phyloP scores from a whole-genome alignment of 2,888 invertebrate genomes.

The Danaus chrysippus region DNA sequence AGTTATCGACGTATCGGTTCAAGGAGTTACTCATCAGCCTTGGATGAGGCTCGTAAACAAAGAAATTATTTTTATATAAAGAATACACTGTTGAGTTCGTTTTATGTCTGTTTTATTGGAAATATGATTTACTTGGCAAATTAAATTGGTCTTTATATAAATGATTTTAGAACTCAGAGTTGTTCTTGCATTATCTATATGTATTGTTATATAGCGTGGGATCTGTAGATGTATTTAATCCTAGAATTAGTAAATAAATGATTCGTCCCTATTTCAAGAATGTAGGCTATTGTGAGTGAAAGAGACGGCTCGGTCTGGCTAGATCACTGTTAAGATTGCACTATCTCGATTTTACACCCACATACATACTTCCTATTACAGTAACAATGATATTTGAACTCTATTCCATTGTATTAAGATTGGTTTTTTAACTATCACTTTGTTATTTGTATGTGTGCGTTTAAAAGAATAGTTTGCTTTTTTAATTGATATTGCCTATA shows the following conservation, averaged over 20 bases:
- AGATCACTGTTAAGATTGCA: slow-evolving; percentile 52
- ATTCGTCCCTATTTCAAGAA: slow-evolving; percentile 32
- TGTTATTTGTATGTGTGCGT: slow-evolving; percentile 7
- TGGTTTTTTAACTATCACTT: slow-evolving; percentile 10
- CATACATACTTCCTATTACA: slow-evolving; percentile 47
- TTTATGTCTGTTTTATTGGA: neutral
- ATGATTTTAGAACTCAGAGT: no score
- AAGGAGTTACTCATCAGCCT: slow-evolving; percentile 22
- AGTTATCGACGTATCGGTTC: slow-evolving; percentile 19
- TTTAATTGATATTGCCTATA: slow-evolving; percentile 9
- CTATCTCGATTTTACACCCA: slow-evolving; percentile 51
- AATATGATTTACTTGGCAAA: neutral
- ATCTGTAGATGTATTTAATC: slow-evolving; percentile 4
- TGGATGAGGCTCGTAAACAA: slow-evolving; percentile 22
- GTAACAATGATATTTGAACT: slow-evolving; percentile 18
- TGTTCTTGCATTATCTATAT: no score
- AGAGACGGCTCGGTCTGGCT: slow-evolving; percentile 35
- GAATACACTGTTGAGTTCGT: slow-evolving; percentile 1
- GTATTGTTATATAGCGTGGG: no score
- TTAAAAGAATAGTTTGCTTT: slow-evolving; percentile 3
- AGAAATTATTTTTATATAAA: slow-evolving; percentile 14
- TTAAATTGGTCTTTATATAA: no score
- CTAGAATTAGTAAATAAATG: slow-evolving; percentile 21
- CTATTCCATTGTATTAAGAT: slow-evolving; percentile 7
- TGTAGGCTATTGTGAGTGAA: slow-evolving; percentile 38